These are phyloP conservation scores for Pocillopora verrucosa DNA, from an alignment of 64 coral and sea anemone genomes.

Conservation along the genomic window DNA sequence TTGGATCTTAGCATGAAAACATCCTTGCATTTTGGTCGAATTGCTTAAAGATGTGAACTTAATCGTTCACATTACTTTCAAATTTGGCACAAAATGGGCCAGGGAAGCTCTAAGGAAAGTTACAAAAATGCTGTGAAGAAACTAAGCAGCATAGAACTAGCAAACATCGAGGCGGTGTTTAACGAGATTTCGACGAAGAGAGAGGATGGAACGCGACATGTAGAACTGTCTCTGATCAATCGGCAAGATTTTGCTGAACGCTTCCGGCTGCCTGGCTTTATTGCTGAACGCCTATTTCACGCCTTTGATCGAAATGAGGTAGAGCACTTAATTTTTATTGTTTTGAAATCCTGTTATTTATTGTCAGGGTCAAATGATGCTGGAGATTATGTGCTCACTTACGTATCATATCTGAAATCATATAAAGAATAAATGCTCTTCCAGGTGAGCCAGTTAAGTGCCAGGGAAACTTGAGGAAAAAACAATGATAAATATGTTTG, in stretches of 20 bases:
- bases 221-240: constrained; percentile 72
- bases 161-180: constrained; percentile 88
- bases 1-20: neutral
- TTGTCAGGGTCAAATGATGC: no score
- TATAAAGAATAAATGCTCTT: no score
- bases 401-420: no score
- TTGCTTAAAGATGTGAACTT: neutral
- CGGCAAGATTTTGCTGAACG: constrained; percentile 93
- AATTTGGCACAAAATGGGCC: constrained; percentile 59
- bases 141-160: constrained; percentile 83
- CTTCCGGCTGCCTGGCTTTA: constrained; percentile 84
- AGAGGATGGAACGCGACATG: constrained; percentile 79
- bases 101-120: constrained; percentile 82
- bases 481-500: no score
- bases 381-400: no score
- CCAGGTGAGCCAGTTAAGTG: no score
- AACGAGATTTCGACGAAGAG: constrained; percentile 81
- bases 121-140: constrained; percentile 86
- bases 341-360: no score
- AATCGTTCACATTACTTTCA: neutral
- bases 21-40: neutral
- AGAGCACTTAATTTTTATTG: neutral
- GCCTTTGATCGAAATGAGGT: constrained; percentile 94
- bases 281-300: constrained; percentile 86
- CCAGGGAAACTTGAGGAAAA: no score